Conservation (phyloP, 2,888 invertebrate species). For the Selenia dentaria region DNA sequence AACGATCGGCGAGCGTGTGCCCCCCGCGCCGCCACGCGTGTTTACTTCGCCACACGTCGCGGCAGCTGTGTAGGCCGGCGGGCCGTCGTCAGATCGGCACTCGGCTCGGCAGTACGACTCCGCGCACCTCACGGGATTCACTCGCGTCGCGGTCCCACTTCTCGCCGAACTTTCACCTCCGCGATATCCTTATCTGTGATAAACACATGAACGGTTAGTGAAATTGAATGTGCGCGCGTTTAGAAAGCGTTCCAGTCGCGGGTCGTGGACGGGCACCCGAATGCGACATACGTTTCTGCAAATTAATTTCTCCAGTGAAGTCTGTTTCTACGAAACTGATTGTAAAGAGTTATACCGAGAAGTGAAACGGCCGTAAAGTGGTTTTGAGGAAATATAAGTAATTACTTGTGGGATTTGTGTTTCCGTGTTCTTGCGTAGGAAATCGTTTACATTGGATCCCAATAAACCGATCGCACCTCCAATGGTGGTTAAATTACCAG, state of each 20-base stretch:
- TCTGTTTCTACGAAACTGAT: slow-evolving; percentile 79
- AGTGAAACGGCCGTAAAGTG: slow-evolving; percentile 79
- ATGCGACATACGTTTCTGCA: slow-evolving; percentile 71
- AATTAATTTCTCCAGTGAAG: slow-evolving; percentile 80
- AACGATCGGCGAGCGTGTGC: slow-evolving; percentile 39
- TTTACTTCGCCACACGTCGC: slow-evolving; percentile 32
- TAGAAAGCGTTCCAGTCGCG: slow-evolving; percentile 71
- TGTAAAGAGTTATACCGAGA: slow-evolving; percentile 81
- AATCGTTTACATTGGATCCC: slow-evolving; percentile 83
- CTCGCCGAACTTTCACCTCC: slow-evolving; percentile 79
- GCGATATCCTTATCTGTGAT: slow-evolving; percentile 78
- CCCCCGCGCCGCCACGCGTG: slow-evolving; percentile 38
- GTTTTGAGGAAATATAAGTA: slow-evolving; percentile 80
- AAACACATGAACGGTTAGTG: slow-evolving; percentile 69
- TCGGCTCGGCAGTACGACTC: slow-evolving; percentile 64
- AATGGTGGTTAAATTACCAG: slow-evolving; percentile 84
- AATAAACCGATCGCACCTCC: slow-evolving; percentile 73
- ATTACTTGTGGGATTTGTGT: slow-evolving; percentile 76
- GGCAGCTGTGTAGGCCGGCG: slow-evolving; percentile 9
- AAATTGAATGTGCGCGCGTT: slow-evolving; percentile 79
- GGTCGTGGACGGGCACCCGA: slow-evolving; percentile 63
- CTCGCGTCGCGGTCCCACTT: slow-evolving; percentile 54
- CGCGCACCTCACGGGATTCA: slow-evolving; percentile 58
- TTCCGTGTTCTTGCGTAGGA: slow-evolving; percentile 69
- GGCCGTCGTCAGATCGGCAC: slow-evolving; percentile 39